Base-by-base conservation (phyloP, 1,140 invertebrate species). In the Melipona quadrifasciata region DNA sequence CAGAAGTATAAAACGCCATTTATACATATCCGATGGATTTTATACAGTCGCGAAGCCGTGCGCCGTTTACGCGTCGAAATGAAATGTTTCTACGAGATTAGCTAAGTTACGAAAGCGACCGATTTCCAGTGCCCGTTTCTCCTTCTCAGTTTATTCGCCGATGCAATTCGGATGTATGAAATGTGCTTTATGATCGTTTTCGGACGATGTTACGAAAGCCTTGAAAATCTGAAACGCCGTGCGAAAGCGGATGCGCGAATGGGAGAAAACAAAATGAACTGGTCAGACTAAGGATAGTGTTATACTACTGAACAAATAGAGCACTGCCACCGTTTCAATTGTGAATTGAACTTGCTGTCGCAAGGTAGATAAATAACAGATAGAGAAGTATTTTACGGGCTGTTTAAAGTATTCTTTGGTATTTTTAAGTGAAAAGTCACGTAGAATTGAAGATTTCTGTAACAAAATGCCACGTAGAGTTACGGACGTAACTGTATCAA, bases 261-360 rank as follows among this genome's bases (percentile, higher is more conserved):
- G 17, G 11, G n/a, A n/a, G 10, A 27, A 72, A 61, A 64, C 3
- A 39, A 24, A 39, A 61, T 24, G 71, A n/a, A 11, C 2, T 6
- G 21, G 80, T 5, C 80, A 53, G 80, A 67, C 47, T n/a, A 82
- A 82, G 21, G 57, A 75, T 82, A 82, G 24, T n/a, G 80, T 75
- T 75, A 21, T 82, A 82, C 80, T 67, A 82, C 80, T 82, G 71
- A 73, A 73, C 14, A 61, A 73, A 81, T 74, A 74, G 70, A 51
- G 19, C 57, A 58, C 21, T 27, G 11, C 24, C 19, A 27, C 31
- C 21, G 39, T 71, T 21, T 8, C 8, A 55, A 55, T 11, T n/a
- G 47, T 39, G 39, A 39, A 27, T 70, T 39, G 17, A 14, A 67
- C 31, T 27, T 17, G 27, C 12, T 65, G 16, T 17, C 16, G 14